Conservation (phyloP, 1,140 invertebrate species). For the Drosophila sp. region DNA sequence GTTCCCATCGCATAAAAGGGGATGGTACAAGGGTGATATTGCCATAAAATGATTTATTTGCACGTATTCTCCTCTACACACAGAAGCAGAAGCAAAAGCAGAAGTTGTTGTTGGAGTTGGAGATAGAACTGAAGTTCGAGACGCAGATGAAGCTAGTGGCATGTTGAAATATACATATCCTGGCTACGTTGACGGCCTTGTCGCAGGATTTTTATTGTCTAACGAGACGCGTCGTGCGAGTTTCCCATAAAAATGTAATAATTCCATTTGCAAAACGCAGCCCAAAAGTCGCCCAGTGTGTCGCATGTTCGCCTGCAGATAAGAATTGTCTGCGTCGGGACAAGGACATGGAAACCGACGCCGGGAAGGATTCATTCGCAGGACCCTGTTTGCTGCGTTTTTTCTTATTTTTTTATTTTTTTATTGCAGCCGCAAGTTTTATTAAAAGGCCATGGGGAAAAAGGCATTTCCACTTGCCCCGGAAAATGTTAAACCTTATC, state of each 20-base stretch:
- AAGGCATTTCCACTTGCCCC: slow-evolving; percentile 12
- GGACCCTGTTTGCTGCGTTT: slow-evolving; percentile 20
- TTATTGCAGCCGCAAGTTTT: slow-evolving; percentile 81
- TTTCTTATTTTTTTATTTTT: slow-evolving; percentile 27
- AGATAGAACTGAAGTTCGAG: background rate
- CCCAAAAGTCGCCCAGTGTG: slow-evolving; percentile 11
- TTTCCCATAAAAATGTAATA: slow-evolving; percentile 76
- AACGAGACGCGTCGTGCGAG: slow-evolving; percentile 59
- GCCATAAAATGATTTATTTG: slow-evolving; percentile 82
- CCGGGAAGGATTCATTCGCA: slow-evolving; percentile 8
- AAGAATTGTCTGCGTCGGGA: slow-evolving; percentile 47
- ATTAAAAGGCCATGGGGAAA: slow-evolving; percentile 68
- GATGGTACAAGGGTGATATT: slow-evolving; percentile 36
- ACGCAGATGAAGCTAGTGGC: slow-evolving; percentile 41
- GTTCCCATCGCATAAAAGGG: background rate
- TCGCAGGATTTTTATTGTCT: slow-evolving; percentile 67
- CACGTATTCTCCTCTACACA: slow-evolving; percentile 50
- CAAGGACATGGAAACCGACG: slow-evolving; percentile 73
- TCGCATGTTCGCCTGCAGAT: slow-evolving; percentile 64
- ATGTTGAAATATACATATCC: slow-evolving; percentile 60
- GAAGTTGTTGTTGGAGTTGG: background rate
- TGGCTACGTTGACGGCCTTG: background rate
- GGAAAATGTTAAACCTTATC: slow-evolving; percentile 67
- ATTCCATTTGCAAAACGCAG: slow-evolving; percentile 67
- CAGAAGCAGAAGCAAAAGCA: background rate